Evolutionary conservation across 2,797 vertebrate genomes (phyloP).

Genomic region (Leptodactylus fallax): DNA sequence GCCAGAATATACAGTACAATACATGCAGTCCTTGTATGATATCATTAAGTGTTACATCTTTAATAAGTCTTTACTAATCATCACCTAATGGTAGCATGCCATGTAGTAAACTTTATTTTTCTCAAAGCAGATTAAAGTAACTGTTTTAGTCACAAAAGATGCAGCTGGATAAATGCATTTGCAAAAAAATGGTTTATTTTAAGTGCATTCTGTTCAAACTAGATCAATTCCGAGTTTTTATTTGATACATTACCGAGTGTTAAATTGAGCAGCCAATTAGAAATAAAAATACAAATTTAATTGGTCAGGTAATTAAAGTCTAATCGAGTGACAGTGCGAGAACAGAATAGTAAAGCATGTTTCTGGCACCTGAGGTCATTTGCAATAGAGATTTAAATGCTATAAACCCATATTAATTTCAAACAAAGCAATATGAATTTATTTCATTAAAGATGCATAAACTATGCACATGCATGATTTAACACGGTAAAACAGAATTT

Average conservation of each 20-base stretch:
- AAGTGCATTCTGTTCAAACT: slow-evolving; percentile 12
- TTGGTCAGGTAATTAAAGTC: slow-evolving; percentile 69
- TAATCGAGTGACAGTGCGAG: slow-evolving; percentile 66
- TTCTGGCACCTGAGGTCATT: slow-evolving; percentile 64
- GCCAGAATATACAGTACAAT: neutral
- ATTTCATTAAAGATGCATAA: slow-evolving; percentile 68
- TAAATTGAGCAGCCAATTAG: slow-evolving; percentile 69
- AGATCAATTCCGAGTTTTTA: slow-evolving; percentile 38
- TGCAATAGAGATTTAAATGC: slow-evolving; percentile 61
- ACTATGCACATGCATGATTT: slow-evolving; percentile 69
- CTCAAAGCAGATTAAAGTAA: slow-evolving; percentile 6
- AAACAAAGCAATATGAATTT: slow-evolving; percentile 63
- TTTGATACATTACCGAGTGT: slow-evolving; percentile 62
- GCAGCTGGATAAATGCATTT: neutral
- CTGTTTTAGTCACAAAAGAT: neutral
- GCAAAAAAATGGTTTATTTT: slow-evolving; percentile 2
- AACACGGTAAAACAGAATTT: slow-evolving; percentile 55
- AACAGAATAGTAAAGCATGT: slow-evolving; percentile 66
- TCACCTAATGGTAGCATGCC: neutral
- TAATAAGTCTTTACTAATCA: slow-evolving; percentile 2
- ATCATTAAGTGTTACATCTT: neutral
- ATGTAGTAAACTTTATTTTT: neutral
- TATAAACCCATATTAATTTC: slow-evolving; percentile 66
- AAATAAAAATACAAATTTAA: slow-evolving; percentile 71
- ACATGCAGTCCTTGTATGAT: neutral